Evolutionary conservation across 2,888 invertebrate genomes (phyloP).

Genomic region (Hyposoter didymator): DNA sequence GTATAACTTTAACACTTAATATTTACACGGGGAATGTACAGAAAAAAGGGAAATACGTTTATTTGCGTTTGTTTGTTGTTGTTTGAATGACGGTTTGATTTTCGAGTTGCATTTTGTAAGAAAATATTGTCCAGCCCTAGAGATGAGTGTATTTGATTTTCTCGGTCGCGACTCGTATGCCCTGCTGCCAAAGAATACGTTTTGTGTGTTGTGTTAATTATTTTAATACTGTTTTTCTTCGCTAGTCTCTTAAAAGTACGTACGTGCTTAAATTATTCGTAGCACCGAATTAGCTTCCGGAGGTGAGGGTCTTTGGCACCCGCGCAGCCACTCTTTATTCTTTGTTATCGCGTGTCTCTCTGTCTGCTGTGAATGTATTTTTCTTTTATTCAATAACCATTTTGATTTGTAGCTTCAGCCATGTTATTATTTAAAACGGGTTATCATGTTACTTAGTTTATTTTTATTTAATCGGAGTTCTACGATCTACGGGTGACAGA

Average conservation of each 20-base stretch:
- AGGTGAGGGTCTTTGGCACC: slow-evolving; percentile 57
- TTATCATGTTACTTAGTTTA: slow-evolving; percentile 60
- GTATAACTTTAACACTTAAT: slow-evolving; percentile 72
- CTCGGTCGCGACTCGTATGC: slow-evolving; percentile 31
- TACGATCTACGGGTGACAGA: slow-evolving; percentile 37
- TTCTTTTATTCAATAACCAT: slow-evolving; percentile 69
- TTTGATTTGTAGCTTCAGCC: slow-evolving; percentile 79
- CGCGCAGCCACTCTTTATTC: slow-evolving; percentile 38
- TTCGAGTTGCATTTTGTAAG: slow-evolving; percentile 69
- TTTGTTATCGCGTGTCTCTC: not conserved
- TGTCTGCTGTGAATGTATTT: not conserved
- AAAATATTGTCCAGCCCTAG: slow-evolving; percentile 79
- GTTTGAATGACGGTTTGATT: slow-evolving; percentile 51
- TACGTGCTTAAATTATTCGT: slow-evolving; percentile 56
- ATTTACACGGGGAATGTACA: slow-evolving; percentile 71
- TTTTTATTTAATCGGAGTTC: slow-evolving; percentile 53
- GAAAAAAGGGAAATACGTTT: slow-evolving; percentile 57
- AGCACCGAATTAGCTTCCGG: slow-evolving; percentile 60
- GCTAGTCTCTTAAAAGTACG: slow-evolving; percentile 60
- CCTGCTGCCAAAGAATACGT: slow-evolving; percentile 35
- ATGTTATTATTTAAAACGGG: slow-evolving; percentile 71
- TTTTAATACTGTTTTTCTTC: slow-evolving; percentile 61
- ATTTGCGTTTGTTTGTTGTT: slow-evolving; percentile 40
- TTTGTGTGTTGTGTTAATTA: slow-evolving; percentile 39
- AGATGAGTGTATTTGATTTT: slow-evolving; percentile 46